Evolutionary conservation across 2,113 vertebrate genomes (phyloP).

Genomic region (Mus pahari): DNA sequence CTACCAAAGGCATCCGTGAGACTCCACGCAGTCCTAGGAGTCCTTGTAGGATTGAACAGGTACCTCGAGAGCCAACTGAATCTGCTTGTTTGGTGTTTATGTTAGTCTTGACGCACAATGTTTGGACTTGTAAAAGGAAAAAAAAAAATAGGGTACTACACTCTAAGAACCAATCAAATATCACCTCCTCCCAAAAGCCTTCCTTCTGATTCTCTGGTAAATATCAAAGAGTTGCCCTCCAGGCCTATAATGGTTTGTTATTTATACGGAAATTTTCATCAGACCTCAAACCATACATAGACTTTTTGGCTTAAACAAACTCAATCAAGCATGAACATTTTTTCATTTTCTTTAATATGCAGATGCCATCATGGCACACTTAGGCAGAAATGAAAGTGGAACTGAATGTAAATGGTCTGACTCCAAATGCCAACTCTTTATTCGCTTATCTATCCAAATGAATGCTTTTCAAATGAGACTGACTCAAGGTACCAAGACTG

Average conservation of each 20-base stretch:
- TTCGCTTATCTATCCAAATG: background rate
- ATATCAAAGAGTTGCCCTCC: background rate
- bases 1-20: background rate
- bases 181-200: background rate
- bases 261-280: background rate
- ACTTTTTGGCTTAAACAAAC: background rate
- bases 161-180: background rate
- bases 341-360: background rate
- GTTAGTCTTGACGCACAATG: background rate
- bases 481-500: background rate
- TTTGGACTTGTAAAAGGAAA: background rate
- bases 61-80: background rate
- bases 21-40: background rate
- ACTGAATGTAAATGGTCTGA: background rate
- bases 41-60: background rate
- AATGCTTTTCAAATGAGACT: background rate
- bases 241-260: background rate
- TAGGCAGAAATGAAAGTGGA: background rate
- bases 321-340: background rate
- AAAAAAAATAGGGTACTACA: background rate
- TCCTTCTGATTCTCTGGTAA: no score
- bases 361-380: background rate
- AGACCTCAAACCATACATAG: background rate
- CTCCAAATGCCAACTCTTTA: slow-evolving; percentile 26
- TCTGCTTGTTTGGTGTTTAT: background rate